Evolutionary conservation across 2,113 vertebrate species (phyloP).

Genomic region (Daphoenositta chrysoptera): DNA sequence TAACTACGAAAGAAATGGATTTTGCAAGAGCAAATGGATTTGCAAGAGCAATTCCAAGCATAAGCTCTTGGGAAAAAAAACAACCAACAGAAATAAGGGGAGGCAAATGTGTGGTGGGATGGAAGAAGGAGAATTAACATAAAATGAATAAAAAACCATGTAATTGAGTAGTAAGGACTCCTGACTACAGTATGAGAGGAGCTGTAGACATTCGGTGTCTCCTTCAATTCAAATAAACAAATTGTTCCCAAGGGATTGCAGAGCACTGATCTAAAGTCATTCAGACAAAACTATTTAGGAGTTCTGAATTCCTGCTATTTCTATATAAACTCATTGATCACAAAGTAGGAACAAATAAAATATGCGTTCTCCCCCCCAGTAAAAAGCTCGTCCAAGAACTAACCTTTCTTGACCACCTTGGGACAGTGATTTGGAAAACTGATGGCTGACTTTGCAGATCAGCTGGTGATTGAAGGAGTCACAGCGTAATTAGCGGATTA

Average conservation of each 20-base stretch:
- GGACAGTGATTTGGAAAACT: neutral
- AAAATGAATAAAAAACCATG: neutral
- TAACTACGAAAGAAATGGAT: neutral
- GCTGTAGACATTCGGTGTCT: neutral
- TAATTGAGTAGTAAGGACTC: neutral
- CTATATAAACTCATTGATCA: neutral
- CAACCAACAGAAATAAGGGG: neutral
- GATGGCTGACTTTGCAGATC: neutral
- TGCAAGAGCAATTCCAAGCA: neutral
- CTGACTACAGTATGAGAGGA: neutral
- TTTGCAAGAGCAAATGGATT: neutral
- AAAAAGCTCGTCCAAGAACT: neutral
- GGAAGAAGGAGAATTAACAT: neutral
- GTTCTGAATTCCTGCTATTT: neutral
- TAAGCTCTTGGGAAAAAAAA: neutral
- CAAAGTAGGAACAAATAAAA: neutral
- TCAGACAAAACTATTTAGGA: neutral
- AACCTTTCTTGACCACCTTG: neutral
- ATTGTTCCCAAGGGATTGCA: neutral
- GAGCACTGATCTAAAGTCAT: neutral
- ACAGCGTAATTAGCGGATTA: neutral
- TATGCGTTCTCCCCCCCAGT: accelerated
- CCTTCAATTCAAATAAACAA: neutral
- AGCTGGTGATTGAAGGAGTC: neutral
- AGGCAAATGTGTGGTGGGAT: neutral